Conservation (phyloP, 2,888 invertebrate species). For the Cephus spinipes region DNA sequence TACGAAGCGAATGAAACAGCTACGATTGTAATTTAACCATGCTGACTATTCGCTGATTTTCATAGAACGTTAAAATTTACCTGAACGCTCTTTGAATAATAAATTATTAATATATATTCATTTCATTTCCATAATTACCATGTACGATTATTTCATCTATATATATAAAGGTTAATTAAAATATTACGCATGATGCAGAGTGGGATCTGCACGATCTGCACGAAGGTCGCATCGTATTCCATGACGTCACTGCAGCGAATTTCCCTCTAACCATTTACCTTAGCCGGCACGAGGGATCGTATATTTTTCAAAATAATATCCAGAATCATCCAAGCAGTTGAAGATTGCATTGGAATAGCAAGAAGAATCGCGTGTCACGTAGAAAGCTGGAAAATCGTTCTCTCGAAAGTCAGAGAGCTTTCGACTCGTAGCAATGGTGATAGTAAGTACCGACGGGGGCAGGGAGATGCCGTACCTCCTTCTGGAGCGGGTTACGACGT, state of each 20-base stretch:
- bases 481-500: background rate
- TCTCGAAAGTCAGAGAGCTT: background rate
- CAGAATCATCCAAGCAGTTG: too few species aligned
- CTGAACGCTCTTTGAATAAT: too few species aligned
- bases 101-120: too few species aligned
- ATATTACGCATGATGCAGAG: background rate
- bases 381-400: background rate
- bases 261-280: background rate
- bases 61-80: too few species aligned
- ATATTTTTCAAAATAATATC: background rate
- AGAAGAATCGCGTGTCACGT: too few species aligned
- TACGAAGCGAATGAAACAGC: too few species aligned
- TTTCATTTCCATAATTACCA: too few species aligned
- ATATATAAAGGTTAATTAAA: too few species aligned
- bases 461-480: background rate
- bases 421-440: background rate
- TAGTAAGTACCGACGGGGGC: background rate
- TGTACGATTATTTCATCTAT: too few species aligned
- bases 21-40: too few species aligned
- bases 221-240: background rate
- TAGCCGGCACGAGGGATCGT: background rate
- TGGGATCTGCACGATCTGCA: background rate
- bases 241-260: background rate
- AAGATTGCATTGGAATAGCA: too few species aligned
- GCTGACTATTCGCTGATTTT: too few species aligned